These are phyloP conservation scores for Pithys albifrons DNA, from an alignment of 2,113 vertebrate species.

Conservation along the genomic window DNA sequence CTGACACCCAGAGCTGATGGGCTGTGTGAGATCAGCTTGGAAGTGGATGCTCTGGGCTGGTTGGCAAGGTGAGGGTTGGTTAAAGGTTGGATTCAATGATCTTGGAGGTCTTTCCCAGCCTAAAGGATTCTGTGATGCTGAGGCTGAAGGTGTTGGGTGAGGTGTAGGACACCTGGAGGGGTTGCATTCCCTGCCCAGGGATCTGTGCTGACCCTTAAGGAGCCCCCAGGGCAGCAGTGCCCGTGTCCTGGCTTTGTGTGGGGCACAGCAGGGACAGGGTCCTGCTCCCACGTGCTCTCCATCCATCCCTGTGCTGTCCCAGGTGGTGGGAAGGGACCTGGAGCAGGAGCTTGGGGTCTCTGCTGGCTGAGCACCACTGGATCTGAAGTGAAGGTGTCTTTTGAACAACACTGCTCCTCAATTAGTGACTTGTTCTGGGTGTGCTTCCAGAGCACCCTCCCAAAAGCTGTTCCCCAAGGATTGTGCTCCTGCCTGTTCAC, in stretches of 20 bases:
- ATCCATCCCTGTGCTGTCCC: accelerated
- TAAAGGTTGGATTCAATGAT: background rate
- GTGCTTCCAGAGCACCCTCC: background rate
- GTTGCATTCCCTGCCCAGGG: background rate
- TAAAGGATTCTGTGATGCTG: background rate
- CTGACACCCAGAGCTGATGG: background rate
- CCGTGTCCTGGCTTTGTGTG: accelerated
- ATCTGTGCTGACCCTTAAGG: background rate
- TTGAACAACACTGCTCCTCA: background rate
- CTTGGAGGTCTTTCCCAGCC: background rate
- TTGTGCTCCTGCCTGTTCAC: background rate
- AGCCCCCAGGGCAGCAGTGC: background rate
- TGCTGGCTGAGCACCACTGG: background rate
- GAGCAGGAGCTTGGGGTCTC: background rate
- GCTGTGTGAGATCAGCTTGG: background rate
- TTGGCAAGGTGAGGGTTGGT: no score
- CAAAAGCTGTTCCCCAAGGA: background rate
- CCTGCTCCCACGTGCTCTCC: accelerated
- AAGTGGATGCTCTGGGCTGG: background rate
- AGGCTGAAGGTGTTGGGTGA: background rate
- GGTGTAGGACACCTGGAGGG: background rate
- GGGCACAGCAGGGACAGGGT: background rate
- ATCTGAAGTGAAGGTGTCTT: background rate
- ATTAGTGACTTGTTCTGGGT: background rate
- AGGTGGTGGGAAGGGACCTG: background rate